These are phyloP conservation scores for Suillia variegata DNA, from an alignment of 2,888 invertebrate species.

Conservation along the genomic window DNA sequence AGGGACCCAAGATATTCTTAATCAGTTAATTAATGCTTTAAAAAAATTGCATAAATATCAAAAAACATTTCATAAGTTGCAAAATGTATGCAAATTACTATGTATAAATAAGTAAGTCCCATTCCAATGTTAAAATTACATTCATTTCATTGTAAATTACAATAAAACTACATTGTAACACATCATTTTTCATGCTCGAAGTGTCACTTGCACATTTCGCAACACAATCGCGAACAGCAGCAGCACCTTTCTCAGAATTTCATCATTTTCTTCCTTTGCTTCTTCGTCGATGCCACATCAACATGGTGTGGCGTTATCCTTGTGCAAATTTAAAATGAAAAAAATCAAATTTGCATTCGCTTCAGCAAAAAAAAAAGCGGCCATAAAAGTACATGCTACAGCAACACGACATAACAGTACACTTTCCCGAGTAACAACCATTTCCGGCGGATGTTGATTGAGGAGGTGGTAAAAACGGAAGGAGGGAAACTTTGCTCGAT, in stretches of 20 bases:
- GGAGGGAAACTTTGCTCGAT: too few species aligned
- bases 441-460: constrained; percentile 32
- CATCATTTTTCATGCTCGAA: constrained; percentile 29
- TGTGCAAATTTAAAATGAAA: constrained; percentile 10
- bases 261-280: constrained; percentile 8
- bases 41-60: too few species aligned
- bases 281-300: background rate
- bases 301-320: constrained; percentile 17
- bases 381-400: constrained; percentile 1
- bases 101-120: too few species aligned
- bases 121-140: too few species aligned
- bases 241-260: too few species aligned
- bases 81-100: too few species aligned
- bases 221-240: too few species aligned
- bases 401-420: constrained; percentile 14
- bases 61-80: too few species aligned
- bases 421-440: constrained; percentile 14
- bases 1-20: too few species aligned
- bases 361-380: background rate
- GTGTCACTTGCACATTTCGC: constrained; percentile 27
- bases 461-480: constrained; percentile 38
- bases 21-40: too few species aligned
- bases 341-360: constrained; percentile 29
- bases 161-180: constrained; percentile 13
- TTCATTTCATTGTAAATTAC: constrained; percentile 1